These are phyloP conservation scores for Dromiciops gliroides DNA, from an alignment of 2,113 vertebrate genomes.

Conservation along the genomic window DNA sequence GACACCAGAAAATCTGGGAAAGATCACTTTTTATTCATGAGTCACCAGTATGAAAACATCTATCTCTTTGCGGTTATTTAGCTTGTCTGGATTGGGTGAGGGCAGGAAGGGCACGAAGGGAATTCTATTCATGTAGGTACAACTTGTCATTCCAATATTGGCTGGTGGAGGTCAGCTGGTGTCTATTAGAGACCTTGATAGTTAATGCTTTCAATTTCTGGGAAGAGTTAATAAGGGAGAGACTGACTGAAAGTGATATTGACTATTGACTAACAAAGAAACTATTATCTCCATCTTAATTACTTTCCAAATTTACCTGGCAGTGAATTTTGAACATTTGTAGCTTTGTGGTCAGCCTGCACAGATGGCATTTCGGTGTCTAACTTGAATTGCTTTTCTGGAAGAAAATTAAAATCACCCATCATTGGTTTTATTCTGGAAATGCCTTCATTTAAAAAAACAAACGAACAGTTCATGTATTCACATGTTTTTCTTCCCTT, in stretches of 20 bases:
- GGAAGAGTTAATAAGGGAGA: constrained; percentile 38
- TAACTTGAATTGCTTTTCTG: constrained; percentile 25
- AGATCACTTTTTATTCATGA: constrained; percentile 11
- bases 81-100: background rate
- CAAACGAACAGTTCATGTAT: background rate
- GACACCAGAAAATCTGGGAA: constrained; percentile 30
- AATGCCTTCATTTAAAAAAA: constrained; percentile 45
- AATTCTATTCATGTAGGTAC: background rate
- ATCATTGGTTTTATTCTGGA: constrained; percentile 22
- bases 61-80: constrained; percentile 38
- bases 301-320: constrained; percentile 34
- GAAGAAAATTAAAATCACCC: constrained; percentile 38
- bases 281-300: constrained; percentile 20
- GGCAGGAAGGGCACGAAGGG: constrained; percentile 1
- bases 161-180: constrained; percentile 24
- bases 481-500: constrained; percentile 11
- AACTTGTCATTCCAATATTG: background rate
- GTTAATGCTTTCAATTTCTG: background rate
- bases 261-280: constrained; percentile 43
- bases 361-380: background rate
- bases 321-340: constrained; percentile 37
- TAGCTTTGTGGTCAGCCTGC: background rate
- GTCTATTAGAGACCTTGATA: background rate
- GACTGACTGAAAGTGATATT: constrained; percentile 27
- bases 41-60: constrained; percentile 8